Evolutionary conservation across 1,140 invertebrate genomes (phyloP).

Genomic region (Ooceraea biroi): DNA sequence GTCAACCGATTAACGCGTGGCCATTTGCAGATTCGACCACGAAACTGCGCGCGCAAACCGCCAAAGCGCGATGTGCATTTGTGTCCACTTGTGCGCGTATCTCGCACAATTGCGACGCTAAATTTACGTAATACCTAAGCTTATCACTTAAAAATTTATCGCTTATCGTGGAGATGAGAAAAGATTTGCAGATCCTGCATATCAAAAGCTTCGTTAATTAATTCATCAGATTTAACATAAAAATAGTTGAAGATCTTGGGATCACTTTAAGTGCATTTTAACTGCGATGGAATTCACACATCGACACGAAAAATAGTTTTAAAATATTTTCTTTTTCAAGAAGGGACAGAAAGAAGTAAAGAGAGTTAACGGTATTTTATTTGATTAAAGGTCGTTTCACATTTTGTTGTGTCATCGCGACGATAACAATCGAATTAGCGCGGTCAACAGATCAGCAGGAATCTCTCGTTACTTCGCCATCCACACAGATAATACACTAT

Average conservation of each 20-base stretch:
- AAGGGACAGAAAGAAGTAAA: neutral
- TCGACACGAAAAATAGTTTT: neutral
- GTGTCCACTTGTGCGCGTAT: neutral
- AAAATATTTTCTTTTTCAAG: neutral
- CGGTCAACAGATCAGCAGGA: neutral
- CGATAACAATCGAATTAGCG: neutral
- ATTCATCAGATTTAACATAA: no score
- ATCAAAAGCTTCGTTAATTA: no score
- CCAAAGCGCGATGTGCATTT: neutral
- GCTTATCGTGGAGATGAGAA: neutral
- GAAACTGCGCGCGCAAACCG: neutral
- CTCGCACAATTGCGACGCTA: neutral
- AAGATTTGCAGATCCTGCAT: no score
- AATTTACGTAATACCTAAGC: neutral
- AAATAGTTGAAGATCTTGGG: no score
- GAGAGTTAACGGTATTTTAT: neutral
- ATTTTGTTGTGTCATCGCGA: neutral
- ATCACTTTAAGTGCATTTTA: no score
- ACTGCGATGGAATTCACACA: no score
- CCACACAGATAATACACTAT: neutral
- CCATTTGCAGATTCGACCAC: conserved; percentile 42
- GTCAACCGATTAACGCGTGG: conserved; percentile 57
- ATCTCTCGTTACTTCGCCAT: neutral
- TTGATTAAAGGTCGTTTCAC: neutral
- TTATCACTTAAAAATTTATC: neutral